Evolutionary conservation across 2,113 vertebrate species (phyloP), one percentile per base, ranked within the genome.

Genomic region (Malaclemys terrapin): DNA sequence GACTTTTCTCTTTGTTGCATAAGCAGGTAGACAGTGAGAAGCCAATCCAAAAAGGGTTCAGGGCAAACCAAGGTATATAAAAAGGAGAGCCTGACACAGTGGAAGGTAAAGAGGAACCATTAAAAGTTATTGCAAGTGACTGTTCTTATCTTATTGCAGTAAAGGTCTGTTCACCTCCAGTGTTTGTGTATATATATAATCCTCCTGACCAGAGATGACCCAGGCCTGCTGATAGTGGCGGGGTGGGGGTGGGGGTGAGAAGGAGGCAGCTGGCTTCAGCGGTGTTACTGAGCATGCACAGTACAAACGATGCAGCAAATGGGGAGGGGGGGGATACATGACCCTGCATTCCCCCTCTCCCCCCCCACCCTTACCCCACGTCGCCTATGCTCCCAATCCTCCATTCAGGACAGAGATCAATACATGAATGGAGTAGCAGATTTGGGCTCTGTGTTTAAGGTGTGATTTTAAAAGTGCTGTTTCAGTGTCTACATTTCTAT

Each of bases 1-100:
- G 85, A 82, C 90, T 94, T 86, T 83, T 38, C 45, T 47, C 45
- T 47, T 22, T 80, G 72, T 91, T 57, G 45, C 87, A 89, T 90
- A 80, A 6, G 49, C 76, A 87, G 85, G 84, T 75, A 84, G 90
- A 59, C 84, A 62, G 84, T 87, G 86, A 53, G 69, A 38, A 90
- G 85, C 10, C 8, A 45, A 65, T 17, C 3, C 22, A 17, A 50
- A 75, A 38, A 82, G 45, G 78, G 84, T 49, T 56, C 76, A 65
- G 79, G 49, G 59, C 29, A 16, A 65, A 59, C 54, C 69, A 12
- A 52, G 0, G 0, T 8, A 38, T 5, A 13, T 82, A 22, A 89
- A 53, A 84, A 22, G 53, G 17, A 8, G 90, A 78, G 24, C 12
- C 45, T 80, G 42, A 65, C 42, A 89, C 81, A 80, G 29, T 2